Conservation (phyloP, 2,888 invertebrate species). For the Ennomos quercinarius region DNA sequence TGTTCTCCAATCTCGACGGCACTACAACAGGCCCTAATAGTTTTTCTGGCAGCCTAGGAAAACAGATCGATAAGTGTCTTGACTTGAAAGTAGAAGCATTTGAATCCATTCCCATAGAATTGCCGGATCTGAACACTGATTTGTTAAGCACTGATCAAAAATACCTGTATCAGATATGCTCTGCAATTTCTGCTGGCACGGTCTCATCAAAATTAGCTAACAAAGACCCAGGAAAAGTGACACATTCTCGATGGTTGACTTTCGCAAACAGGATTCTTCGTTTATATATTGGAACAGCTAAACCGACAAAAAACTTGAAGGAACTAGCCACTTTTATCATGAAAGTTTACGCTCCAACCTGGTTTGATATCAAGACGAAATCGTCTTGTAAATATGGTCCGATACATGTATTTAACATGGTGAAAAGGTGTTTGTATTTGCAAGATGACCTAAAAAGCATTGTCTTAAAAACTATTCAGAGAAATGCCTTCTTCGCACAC, state of each 20-base stretch:
- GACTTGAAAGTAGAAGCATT: neutral
- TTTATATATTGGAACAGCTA: conserved; percentile 1
- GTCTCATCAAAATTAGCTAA: neutral
- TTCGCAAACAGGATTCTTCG: conserved; percentile 2
- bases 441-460: too few species aligned
- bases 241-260: conserved; percentile 3
- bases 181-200: neutral
- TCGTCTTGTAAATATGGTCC: neutral
- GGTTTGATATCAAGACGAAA: neutral
- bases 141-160: neutral
- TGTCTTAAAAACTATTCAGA: neutral
- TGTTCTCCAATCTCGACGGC: neutral
- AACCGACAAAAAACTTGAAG: too few species aligned
- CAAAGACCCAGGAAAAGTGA: neutral
- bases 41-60: neutral
- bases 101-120: neutral
- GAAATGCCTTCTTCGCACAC: conserved; percentile 3
- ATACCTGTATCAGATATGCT: neutral
- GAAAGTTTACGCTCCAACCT: neutral
- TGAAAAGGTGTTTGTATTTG: neutral
- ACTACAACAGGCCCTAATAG: neutral
- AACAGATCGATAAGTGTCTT: neutral
- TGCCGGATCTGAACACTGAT: neutral
- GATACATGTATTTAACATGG: neutral
- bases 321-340: neutral